Evolutionary conservation across 2,113 vertebrate genomes (phyloP).

Genomic region (Apteryx mantelli): DNA sequence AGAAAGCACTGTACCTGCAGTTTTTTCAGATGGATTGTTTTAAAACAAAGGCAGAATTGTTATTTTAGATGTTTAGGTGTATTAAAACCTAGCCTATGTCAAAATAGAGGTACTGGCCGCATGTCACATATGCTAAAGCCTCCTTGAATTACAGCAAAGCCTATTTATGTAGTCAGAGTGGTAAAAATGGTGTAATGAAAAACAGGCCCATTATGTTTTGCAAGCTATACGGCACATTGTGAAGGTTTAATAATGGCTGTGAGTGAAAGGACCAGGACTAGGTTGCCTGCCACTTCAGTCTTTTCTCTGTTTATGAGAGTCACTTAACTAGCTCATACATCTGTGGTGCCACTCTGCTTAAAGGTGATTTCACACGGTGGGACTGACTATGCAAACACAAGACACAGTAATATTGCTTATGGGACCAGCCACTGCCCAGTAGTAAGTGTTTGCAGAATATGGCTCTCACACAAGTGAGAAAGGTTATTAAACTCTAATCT

Average conservation of each 20-base stretch:
- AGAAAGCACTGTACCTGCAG: not conserved
- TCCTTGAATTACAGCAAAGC: not conserved
- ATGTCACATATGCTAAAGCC: not conserved
- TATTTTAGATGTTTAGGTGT: not conserved
- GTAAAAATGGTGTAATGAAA: constrained; percentile 8
- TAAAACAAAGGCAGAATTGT: constrained; percentile 29
- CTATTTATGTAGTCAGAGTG: not conserved
- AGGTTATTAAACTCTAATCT: not conserved
- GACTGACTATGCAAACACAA: not conserved
- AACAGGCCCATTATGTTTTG: not conserved
- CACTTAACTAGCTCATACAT: not conserved
- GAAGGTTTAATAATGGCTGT: not conserved
- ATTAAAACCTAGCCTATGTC: not conserved
- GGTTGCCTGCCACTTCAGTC: not conserved
- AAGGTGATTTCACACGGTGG: not conserved
- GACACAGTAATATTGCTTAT: not conserved
- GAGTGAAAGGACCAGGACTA: not conserved
- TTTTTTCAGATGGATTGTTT: not conserved
- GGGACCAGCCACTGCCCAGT: not conserved
- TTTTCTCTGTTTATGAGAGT: not conserved
- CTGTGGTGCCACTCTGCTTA: not conserved
- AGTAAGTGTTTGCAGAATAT: not conserved
- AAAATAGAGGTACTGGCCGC: not conserved
- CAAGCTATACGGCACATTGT: not conserved
- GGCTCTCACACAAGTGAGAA: not conserved